These are phyloP conservation scores for Cheilosia grossa DNA, from an alignment of 2,888 invertebrate genomes.

Conservation along the genomic window DNA sequence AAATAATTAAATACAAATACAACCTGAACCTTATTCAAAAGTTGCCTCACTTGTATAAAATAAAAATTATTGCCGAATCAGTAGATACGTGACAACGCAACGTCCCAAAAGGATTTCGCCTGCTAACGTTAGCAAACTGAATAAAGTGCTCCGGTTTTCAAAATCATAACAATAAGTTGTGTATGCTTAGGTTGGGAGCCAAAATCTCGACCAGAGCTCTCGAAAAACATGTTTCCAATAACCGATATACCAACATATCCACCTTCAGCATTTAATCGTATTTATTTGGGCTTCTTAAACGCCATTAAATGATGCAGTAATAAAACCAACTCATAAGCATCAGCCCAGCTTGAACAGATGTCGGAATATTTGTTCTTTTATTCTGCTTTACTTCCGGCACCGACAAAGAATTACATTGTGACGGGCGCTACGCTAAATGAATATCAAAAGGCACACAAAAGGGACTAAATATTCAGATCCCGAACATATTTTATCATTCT, in stretches of 20 bases:
- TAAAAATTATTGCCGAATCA: neutral
- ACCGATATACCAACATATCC: neutral
- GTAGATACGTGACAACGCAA: neutral
- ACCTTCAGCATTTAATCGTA: conserved; percentile 21
- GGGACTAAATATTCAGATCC: conserved; percentile 52
- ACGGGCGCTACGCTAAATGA: conserved; percentile 33
- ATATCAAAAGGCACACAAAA: conserved; percentile 14
- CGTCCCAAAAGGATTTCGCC: conserved; percentile 15
- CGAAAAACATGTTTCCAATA: conserved; percentile 33
- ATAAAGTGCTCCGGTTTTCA: conserved; percentile 7
- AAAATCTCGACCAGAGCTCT: neutral
- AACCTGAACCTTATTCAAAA: neutral
- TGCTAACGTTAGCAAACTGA: conserved; percentile 32
- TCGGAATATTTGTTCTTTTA: neutral
- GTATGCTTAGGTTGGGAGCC: conserved; percentile 43
- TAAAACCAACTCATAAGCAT: conserved; percentile 10
- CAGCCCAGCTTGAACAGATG: neutral
- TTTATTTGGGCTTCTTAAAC: conserved; percentile 19
- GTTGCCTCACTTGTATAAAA: neutral
- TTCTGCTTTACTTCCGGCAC: neutral
- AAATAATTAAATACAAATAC: neutral
- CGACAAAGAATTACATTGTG: conserved; percentile 45
- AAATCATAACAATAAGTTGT: conserved; percentile 43
- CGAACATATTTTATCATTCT: conserved; percentile 34
- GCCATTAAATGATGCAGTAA: conserved; percentile 18